phyloP scores from a whole-genome alignment of 2,797 vertebrate genomes.

The Sandelia bainsii region DNA sequence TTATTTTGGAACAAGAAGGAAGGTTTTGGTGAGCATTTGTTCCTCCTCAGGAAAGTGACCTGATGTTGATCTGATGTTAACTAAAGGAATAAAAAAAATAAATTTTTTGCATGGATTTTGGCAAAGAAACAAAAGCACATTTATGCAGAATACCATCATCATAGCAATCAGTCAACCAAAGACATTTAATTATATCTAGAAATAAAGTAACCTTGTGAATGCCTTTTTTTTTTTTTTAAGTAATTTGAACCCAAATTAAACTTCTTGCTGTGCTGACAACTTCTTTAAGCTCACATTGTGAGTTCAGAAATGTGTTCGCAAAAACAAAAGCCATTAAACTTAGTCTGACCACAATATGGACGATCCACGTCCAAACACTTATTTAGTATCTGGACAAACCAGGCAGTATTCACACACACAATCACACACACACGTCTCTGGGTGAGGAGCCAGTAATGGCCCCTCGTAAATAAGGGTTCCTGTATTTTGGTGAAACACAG shows the following conservation, averaged over 20 bases:
- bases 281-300: background rate
- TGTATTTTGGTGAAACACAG: slow-evolving; percentile 78
- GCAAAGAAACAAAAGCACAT: background rate
- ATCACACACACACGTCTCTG: slow-evolving; percentile 55
- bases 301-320: slow-evolving; percentile 15
- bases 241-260: background rate
- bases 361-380: slow-evolving; percentile 52
- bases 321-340: slow-evolving; percentile 54
- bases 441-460: slow-evolving; percentile 78
- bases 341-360: slow-evolving; percentile 63
- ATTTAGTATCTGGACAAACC: slow-evolving; percentile 54
- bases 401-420: slow-evolving; percentile 5
- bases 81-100: background rate
- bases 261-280: background rate
- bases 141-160: background rate
- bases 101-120: too few relatives aligned
- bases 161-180: background rate
- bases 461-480: slow-evolving; percentile 82
- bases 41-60: slow-evolving; percentile 28
- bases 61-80: background rate
- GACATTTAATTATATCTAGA: background rate
- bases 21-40: background rate
- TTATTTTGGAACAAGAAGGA: background rate
- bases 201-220: background rate
- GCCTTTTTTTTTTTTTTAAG: slow-evolving; percentile 34